Evolutionary conservation across 2,888 invertebrate species (phyloP).

Genomic region (Cryptus armator): DNA sequence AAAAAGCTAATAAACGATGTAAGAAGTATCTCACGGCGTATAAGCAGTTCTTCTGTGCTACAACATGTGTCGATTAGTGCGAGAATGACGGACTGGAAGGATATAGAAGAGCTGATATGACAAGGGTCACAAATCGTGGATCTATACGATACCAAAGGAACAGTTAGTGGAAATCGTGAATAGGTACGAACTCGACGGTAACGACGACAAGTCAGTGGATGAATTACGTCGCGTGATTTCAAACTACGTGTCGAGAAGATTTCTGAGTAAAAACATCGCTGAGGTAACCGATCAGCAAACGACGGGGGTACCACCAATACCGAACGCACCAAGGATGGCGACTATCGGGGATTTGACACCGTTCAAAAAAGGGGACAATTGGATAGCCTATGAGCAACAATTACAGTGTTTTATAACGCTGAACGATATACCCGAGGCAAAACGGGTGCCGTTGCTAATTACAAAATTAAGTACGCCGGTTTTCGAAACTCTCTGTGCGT

Average conservation of each 20-base stretch:
- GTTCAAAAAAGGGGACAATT: constrained; percentile 18
- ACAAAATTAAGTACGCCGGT: background rate
- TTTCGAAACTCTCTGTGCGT: background rate
- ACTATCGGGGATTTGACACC: constrained; percentile 15
- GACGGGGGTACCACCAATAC: background rate
- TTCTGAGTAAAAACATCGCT: no score
- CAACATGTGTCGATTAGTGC: no score
- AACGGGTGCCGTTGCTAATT: background rate
- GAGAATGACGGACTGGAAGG: background rate
- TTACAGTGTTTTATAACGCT: background rate
- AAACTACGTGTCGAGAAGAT: background rate
- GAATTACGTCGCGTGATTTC: constrained; percentile 15
- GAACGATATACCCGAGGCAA: constrained; percentile 8
- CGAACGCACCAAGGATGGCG: constrained; percentile 13
- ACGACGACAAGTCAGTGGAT: background rate
- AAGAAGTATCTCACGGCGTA: no score
- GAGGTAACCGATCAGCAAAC: no score
- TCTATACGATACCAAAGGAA: background rate
- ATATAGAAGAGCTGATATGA: background rate
- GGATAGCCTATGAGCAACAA: background rate
- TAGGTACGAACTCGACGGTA: background rate
- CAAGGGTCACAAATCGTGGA: constrained; percentile 4
- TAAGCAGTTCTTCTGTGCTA: no score
- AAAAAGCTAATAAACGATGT: background rate
- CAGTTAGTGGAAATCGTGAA: background rate